phyloP scores from a whole-genome alignment of 2,113 vertebrate genomes.

The Rhombomys opimus region DNA sequence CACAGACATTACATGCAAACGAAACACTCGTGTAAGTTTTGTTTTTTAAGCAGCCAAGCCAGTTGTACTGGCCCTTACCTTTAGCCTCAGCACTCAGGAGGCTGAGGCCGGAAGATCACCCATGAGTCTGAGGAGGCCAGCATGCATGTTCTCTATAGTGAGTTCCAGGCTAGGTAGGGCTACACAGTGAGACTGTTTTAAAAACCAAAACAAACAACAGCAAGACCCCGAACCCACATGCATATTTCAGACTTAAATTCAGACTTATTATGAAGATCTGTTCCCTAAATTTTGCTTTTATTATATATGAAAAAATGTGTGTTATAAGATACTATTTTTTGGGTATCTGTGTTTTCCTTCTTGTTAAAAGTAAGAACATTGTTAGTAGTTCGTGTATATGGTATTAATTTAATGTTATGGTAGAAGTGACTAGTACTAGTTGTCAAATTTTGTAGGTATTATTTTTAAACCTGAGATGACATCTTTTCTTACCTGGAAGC shows the following conservation, averaged over 20 bases:
- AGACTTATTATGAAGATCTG: constrained; percentile 16
- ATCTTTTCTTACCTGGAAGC: constrained; percentile 27
- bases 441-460: constrained; percentile 1
- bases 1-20: background rate
- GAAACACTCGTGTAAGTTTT: background rate
- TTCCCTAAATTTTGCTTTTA: constrained; percentile 21
- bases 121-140: too few species aligned
- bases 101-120: background rate
- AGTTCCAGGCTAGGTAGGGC: too few species aligned
- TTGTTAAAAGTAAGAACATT: constrained; percentile 34
- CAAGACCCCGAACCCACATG: background rate
- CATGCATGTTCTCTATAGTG: too few species aligned
- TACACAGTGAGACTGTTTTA: too few species aligned
- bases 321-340: constrained; percentile 21
- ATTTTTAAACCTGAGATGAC: background rate
- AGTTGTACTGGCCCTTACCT: background rate
- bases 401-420: constrained; percentile 47
- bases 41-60: background rate
- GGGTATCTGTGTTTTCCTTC: background rate
- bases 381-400: background rate
- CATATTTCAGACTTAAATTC: constrained; percentile 48
- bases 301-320: constrained; percentile 31
- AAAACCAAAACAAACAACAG: background rate
- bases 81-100: background rate
- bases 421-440: constrained; percentile 12